Conservation (phyloP, 1,140 invertebrate species). For the Heliothis subflexa region DNA sequence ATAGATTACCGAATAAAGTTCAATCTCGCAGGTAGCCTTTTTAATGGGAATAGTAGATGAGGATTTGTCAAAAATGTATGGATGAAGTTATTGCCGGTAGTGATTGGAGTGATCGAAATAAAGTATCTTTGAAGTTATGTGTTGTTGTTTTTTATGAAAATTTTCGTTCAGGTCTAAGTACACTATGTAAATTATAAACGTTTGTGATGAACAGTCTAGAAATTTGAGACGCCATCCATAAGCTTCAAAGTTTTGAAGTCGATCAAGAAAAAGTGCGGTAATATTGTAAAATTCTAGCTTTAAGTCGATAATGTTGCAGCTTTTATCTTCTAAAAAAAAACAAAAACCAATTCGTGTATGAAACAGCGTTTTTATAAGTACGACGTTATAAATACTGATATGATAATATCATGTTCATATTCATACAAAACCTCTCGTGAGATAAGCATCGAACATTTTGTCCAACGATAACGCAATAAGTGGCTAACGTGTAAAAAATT, state of each 20-base stretch:
- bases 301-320: not conserved
- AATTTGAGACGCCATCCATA: not conserved
- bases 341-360: slow-evolving; percentile 4
- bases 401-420: slow-evolving; percentile 49
- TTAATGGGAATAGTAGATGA: slow-evolving; percentile 26
- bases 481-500: slow-evolving; percentile 53
- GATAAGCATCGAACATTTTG: slow-evolving; percentile 51
- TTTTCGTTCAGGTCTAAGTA: no score
- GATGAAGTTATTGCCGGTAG: not conserved
- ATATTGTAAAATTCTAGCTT: not conserved
- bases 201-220: not conserved
- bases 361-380: slow-evolving; percentile 22
- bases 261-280: not conserved
- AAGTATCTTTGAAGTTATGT: not conserved
- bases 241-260: not conserved
- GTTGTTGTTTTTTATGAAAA: no score
- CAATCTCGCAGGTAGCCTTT: slow-evolving; percentile 14
- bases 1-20: slow-evolving; percentile 45
- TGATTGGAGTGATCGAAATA: not conserved
- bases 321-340: not conserved
- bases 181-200: not conserved
- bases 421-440: slow-evolving; percentile 21
- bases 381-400: slow-evolving; percentile 46
- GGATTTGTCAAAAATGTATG: not conserved
- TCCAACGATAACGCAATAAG: slow-evolving; percentile 45